A percentile compares a stretch with the other conserved stretches of the same genome.
Evolutionary conservation across 1,140 invertebrate genomes (phyloP).

Genomic region (Bombus confusus): DNA sequence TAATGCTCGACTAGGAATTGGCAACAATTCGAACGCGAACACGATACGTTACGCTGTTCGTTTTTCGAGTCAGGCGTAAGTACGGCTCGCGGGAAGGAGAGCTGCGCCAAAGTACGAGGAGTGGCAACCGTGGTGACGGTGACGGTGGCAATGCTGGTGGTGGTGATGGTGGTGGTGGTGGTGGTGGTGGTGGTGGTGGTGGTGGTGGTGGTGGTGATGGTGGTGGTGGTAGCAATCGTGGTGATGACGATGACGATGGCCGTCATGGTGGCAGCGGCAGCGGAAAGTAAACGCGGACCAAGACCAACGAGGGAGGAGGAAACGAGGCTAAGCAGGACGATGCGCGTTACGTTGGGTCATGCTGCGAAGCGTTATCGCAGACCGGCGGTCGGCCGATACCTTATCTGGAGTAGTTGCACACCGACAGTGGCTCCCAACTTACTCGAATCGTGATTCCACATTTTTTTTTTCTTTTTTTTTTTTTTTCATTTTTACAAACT

Average conservation of each 20-base stretch:
- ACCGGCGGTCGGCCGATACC: conserved; percentile 74
- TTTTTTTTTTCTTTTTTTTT: no score
- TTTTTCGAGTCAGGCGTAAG: not conserved
- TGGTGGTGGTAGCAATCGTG: no score
- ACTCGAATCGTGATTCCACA: not conserved
- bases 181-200: not conserved
- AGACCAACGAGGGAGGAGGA: not conserved
- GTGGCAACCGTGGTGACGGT: no score
- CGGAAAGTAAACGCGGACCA: not conserved
- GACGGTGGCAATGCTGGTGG: no score
- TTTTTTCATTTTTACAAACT: not conserved
- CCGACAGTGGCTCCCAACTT: conserved; percentile 74
- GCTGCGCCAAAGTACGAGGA: not conserved
- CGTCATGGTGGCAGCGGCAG: not conserved
- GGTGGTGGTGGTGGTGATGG: not conserved
- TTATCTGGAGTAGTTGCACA: conserved; percentile 81
- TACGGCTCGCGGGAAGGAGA: not conserved
- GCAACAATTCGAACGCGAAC: not conserved
- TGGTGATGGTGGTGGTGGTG: no score
- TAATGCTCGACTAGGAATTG: no score
- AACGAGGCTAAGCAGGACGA: conserved; percentile 56
- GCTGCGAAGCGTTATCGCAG: conserved; percentile 76
- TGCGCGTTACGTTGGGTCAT: conserved; percentile 71
- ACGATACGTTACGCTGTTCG: not conserved
- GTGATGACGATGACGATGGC: no score